Evolutionary conservation across 2,113 vertebrate genomes (phyloP), one percentile per base, ranked within the genome.

Genomic region (Antechinus flavipes): DNA sequence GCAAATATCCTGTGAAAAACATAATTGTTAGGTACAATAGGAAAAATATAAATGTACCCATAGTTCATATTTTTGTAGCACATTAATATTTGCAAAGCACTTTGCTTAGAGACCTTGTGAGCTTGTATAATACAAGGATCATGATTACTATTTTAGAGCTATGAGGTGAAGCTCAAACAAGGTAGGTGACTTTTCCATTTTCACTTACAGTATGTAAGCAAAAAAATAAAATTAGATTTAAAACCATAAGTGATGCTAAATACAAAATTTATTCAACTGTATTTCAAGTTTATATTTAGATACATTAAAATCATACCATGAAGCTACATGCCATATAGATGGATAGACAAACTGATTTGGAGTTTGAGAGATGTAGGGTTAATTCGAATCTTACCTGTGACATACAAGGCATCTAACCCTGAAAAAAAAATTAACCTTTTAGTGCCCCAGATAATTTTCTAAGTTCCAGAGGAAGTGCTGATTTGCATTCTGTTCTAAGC

Each of bases 401-500:
- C 3, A 68, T 12, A 68, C 3, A 35, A 11, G 30, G 30, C 3
- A 68, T 68, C 58, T 35, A 30, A 68, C 11, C 58, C 27, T 68
- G 12, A 35, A 11, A 35, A 42, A 49, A 35, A 68, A 42, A 19
- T 76, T 76, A 42, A 42, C 68, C 1, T 42, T 42, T 42, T 84
- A 42, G 35, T 84, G 68, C 1, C n/a, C 16, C 16, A 84, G 35
- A n/a, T 84, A 84, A 22, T 1, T 84, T 42, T 42, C 35, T 84
- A 84, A 84, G 16, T 76, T 76, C 16, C 8, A 42, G 35, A 19
- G 61, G 5, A 76, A 8, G 35, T 84, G 7, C 5, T 42, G 68
- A 89, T 55, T 22, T 49, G 49, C 4, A 68, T 89, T 94, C 91
- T 92, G 94, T 50, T 56, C 26, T 49, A 94, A 95, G 22, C 50